Base-by-base conservation (phyloP, 1,140 invertebrate species). In the Euwallacea similis region DNA sequence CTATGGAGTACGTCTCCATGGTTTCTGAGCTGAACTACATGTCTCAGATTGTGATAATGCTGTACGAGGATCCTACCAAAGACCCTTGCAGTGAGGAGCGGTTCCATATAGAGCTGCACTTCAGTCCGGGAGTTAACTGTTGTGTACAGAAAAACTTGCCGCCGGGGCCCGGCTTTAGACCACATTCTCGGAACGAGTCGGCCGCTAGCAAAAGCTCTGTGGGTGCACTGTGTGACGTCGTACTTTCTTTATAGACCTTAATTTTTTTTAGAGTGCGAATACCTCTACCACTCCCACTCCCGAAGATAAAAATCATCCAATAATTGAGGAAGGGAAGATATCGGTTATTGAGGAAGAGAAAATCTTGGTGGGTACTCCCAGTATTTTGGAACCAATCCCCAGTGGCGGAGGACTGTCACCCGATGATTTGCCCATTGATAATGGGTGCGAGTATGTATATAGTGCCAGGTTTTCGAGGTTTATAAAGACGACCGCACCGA, bases 21-120 rank as follows among this genome's bases (percentile, higher is more conserved):
- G 96, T 99, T 0, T 95, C 96, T 0, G 98, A 99, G 82, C 86
- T 99, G 2, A 99, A 99, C 84, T 99, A 99, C 82, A 96, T 99
- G 93, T 98, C 97, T 0, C 98, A 99, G 84, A 94, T 99, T 61
- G 96, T 99, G 0, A 94, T 99, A 6, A 98, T 99, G 96, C 83
- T 99, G n/a, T 99, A 99, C 81, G 97, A 99, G 84, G 97, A 99
- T 84, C 96, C 96, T 6, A 98, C 94, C 0, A 98, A 98, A 82
- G 95, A 95, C 83, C 92, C 92, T 0, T 88, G 85, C 47, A 94
- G 93, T 10, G 93, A 96, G 78, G 93, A 95, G 82, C 87, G 93
- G 72, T 99, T 98, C 81, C 97, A 98, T 80, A 94, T 99, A 47
- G 97, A 99, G 83, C 84, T 99, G 11, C 97, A 98, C 83, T 98